These are phyloP conservation scores for Andrena praecox DNA, from an alignment of 2,888 invertebrate genomes.

Conservation along the genomic window DNA sequence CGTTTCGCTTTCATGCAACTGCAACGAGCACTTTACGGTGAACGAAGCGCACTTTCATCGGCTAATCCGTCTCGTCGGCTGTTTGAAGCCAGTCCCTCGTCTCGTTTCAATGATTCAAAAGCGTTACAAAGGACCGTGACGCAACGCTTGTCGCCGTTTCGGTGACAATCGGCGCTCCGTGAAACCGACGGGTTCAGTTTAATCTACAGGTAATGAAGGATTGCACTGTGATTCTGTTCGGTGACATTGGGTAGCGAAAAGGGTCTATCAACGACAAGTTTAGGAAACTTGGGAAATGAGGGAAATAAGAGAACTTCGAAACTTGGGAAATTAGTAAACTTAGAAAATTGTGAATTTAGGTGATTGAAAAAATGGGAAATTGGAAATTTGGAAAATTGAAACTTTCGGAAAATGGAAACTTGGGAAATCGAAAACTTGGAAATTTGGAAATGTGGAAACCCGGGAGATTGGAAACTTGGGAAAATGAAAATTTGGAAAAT, in stretches of 20 bases:
- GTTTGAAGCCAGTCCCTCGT: constrained; percentile 36
- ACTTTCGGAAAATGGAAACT: not conserved
- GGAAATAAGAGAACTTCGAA: too few species aligned
- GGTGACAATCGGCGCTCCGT: constrained; percentile 31
- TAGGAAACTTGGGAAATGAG: not conserved
- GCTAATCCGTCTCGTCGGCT: constrained; percentile 61
- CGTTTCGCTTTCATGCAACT: constrained; percentile 42
- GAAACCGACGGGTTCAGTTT: constrained; percentile 1
- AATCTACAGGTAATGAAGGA: constrained; percentile 9
- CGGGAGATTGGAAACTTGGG: not conserved
- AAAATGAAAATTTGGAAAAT: not conserved
- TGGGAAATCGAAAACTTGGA: not conserved
- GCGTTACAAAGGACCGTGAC: constrained; percentile 31
- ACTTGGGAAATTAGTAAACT: not conserved
- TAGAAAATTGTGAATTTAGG: not conserved
- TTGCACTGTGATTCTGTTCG: not conserved
- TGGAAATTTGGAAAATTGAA: not conserved
- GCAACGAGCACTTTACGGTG: constrained; percentile 36
- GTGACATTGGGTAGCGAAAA: too few species aligned
- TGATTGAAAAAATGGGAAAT: not conserved
- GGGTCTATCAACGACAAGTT: not conserved
- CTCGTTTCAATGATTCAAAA: constrained; percentile 43
- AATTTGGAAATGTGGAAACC: not conserved
- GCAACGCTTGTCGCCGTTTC: constrained; percentile 15
- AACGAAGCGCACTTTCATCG: constrained; percentile 54